Evolutionary conservation across 2,888 invertebrate genomes (phyloP).

Genomic region (Buathra laborator): DNA sequence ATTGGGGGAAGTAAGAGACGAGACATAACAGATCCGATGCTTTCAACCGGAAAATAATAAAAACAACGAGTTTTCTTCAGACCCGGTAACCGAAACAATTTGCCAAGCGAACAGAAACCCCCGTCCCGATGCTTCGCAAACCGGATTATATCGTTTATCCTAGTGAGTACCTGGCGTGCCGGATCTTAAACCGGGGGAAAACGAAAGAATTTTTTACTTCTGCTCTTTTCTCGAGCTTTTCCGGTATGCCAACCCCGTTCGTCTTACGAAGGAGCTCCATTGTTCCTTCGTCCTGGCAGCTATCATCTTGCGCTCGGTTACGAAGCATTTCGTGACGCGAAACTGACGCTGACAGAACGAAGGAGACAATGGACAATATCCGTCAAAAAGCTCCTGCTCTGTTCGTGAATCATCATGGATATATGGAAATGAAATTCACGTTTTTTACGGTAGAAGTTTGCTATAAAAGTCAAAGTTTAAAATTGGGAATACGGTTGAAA

Average conservation of each 20-base stretch:
- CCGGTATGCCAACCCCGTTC: slow-evolving; percentile 43
- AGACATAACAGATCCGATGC: background rate
- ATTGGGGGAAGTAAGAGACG: background rate
- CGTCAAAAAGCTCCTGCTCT: slow-evolving; percentile 4
- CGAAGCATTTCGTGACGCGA: slow-evolving; percentile 4
- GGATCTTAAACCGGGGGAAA: background rate
- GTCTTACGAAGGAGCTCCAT: slow-evolving; percentile 44
- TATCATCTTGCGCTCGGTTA: slow-evolving; percentile 22
- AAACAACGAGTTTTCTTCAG: slow-evolving; percentile 11
- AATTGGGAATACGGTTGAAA: too few relatives aligned
- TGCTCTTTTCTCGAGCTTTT: slow-evolving; percentile 48
- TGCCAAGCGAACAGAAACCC: slow-evolving; percentile 13
- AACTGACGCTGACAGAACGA: slow-evolving; percentile 17
- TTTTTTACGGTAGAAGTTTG: background rate
- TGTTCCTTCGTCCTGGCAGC: slow-evolving; percentile 45
- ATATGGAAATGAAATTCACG: background rate
- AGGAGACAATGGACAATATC: slow-evolving; percentile 41
- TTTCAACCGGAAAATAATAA: background rate
- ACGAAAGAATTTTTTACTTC: slow-evolving; percentile 25
- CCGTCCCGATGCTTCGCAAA: background rate
- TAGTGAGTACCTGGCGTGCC: slow-evolving; percentile 2
- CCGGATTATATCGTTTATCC: slow-evolving; percentile 36
- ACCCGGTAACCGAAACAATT: slow-evolving; percentile 18
- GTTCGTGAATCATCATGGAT: background rate
- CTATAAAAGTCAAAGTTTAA: background rate